Base-by-base conservation (phyloP, 1,140 invertebrate species). In the Frieseomelitta varia region DNA sequence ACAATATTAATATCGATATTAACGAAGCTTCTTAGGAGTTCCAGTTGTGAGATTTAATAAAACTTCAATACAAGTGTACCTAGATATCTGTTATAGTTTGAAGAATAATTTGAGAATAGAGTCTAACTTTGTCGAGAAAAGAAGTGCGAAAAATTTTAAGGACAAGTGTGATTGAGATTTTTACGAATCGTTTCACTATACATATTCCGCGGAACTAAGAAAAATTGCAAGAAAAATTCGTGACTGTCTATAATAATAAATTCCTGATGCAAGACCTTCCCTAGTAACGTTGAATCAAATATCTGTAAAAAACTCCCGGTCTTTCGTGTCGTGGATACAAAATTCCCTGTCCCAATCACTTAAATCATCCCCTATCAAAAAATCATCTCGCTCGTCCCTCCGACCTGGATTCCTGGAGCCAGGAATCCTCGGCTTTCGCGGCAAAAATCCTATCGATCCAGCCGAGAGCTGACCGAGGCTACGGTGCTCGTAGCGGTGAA, bases 401-500 rank as follows among this genome's bases (percentile, higher is more conserved):
- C 51, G 77, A 79, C 63, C 63, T 55, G 14, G 51, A 68, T 79
- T 79, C 77, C 15, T 4, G 4, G 51, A 84, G 63, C 15, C 55
- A 71, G 39, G 53, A 51, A 53, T 63, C 12, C 11, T 61, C 24
- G 27, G 47, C 24, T 58, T n/a, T 34, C 6, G 30, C 8, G 10
- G 55, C 39, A 55, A 79, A 63, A 71, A 79, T 79, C 34, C 14
- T 27, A 72, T 79, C 75, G 75, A 71, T 27, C 39, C 58, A 1
- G 17, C 14, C 10, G n/a, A 8, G 8, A 10, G 27, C 4, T 21
- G 34, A 51, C 27, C 47, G 2, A 47, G 39, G 34, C 14, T 56
- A 3, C n/a, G 30, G 24, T 17, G 21, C 14, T 39, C 0, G 51
- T 47, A 47, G 39, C 21, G 8, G 78, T 47, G 21, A 61, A 71